Evolutionary conservation across 2,888 invertebrate species (phyloP).

Genomic region (Drosophila niveifrons): DNA sequence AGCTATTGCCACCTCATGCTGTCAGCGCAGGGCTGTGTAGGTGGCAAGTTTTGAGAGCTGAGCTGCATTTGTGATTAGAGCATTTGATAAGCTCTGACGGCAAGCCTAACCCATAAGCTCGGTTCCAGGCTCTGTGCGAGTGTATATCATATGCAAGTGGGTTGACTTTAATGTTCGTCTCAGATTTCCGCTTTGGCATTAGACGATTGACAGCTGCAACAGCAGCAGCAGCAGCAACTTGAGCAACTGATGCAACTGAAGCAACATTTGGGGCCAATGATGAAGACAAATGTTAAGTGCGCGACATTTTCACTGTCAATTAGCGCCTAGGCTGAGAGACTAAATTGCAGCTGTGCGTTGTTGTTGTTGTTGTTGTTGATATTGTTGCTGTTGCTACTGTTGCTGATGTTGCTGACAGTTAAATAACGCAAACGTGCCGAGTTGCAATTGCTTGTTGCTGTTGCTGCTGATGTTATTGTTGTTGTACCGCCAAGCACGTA

Average conservation of each 20-base stretch:
- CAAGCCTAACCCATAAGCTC: constrained; percentile 34
- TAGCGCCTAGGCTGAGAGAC: constrained; percentile 56
- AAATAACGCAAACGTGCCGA: constrained; percentile 76
- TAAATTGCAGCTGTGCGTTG: constrained; percentile 55
- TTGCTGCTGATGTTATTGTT: constrained; percentile 41
- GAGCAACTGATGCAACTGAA: neutral
- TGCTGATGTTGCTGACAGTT: constrained; percentile 72
- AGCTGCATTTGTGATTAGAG: constrained; percentile 58
- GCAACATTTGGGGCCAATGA: constrained; percentile 55
- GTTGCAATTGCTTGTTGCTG: constrained; percentile 68
- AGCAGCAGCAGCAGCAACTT: neutral
- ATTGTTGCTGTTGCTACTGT: constrained; percentile 33
- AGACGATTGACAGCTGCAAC: constrained; percentile 24
- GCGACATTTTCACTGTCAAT: constrained; percentile 79
- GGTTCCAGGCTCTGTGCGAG: constrained; percentile 33
- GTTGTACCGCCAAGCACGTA: constrained; percentile 72
- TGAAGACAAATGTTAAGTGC: constrained; percentile 77
- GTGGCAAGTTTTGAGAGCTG: constrained; percentile 35
- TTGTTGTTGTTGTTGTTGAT: constrained; percentile 27
- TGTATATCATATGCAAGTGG: constrained; percentile 61
- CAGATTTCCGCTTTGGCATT: constrained; percentile 52
- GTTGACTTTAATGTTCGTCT: constrained; percentile 36
- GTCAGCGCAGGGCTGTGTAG: constrained; percentile 46
- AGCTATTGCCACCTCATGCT: constrained; percentile 5
- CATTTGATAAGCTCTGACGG: constrained; percentile 46